Percentiles rank a stretch among this genome's conserved stretches.
Conservation (phyloP, 1,140 invertebrate species). For the Parasteatoda tepidariorum region DNA sequence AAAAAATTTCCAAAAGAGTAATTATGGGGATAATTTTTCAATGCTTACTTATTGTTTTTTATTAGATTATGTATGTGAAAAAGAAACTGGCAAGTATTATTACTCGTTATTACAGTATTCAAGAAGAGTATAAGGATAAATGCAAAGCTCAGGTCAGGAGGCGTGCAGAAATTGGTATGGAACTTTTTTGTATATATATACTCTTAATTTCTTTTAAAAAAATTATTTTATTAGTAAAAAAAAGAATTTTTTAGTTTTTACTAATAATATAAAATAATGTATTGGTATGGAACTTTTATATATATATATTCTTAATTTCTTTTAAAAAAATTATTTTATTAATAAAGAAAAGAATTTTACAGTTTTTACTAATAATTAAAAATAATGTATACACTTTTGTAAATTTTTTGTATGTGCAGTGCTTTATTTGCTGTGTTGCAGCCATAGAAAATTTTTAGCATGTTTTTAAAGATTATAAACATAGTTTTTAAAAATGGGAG, state of each 20-base stretch:
- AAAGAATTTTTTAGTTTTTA: background rate
- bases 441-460: no score
- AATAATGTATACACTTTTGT: background rate
- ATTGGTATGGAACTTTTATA: no score
- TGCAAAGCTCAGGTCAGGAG: constrained; percentile 21
- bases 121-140: constrained; percentile 23
- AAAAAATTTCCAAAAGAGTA: no score
- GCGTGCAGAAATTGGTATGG: constrained; percentile 16
- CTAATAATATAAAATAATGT: no score
- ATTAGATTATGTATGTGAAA: constrained; percentile 4
- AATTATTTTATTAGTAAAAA: background rate
- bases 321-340: no score
- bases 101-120: constrained; percentile 23
- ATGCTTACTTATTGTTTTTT: background rate
- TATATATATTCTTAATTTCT: no score
- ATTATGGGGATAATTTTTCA: no score
- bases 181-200: background rate
- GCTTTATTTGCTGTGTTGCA: no score
- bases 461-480: no score
- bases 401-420: background rate
- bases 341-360: no score
- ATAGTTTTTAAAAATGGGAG: no score
- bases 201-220: background rate
- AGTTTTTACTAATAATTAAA: no score
- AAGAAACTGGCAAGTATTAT: constrained; percentile 11